Base-by-base conservation (phyloP, 2,888 invertebrate genomes). In the Chaetoderma sp. region DNA sequence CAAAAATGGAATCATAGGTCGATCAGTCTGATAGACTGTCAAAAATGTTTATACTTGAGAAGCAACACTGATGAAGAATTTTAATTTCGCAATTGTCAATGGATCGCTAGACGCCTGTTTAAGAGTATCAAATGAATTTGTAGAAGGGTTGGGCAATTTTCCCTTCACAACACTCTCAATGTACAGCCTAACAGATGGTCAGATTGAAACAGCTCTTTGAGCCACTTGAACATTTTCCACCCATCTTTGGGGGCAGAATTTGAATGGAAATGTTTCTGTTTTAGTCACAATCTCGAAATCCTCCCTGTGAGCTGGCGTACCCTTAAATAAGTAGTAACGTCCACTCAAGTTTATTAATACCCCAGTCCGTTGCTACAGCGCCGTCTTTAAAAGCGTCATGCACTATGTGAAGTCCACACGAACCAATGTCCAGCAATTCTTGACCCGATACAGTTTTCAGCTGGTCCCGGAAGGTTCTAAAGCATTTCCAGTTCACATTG, bases 1-100 rank as follows among this genome's bases (percentile, higher is more conserved):
- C 39, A 64, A 39, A 47, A 63, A 65, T 36, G 65, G 65, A n/a
- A 58, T 50, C 63, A 62, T 62, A 2, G 63, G 67, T n/a, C 32
- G 44, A n/a, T 67, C 67, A n/a, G 67, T 59, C 59, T 67, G 67
- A 25, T 52, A 63, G 13, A 55, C 39, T 16, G 50, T 56, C 23
- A 66, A 58, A 56, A 66, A 66, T 18, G 62, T 57, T 28, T 50
- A 27, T 30, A 65, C 23, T 30, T 52, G 52, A n/a, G 28, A 1
- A 30, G 52, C 52, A 4, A 52, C 32, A 25, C 32, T 32, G 13
- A 52, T 52, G 28, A 32, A 52, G 23, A 52, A 50, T 13, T 50
- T 13, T 8, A 50, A 30, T 25, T 30, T 50, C 8, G 27, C 27
- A 13, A 50, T 13, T 25, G 52, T 52, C 13, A 16, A n/a, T 8